Conservation (phyloP, 2,113 vertebrate genomes). For the Pantherophis guttatus region DNA sequence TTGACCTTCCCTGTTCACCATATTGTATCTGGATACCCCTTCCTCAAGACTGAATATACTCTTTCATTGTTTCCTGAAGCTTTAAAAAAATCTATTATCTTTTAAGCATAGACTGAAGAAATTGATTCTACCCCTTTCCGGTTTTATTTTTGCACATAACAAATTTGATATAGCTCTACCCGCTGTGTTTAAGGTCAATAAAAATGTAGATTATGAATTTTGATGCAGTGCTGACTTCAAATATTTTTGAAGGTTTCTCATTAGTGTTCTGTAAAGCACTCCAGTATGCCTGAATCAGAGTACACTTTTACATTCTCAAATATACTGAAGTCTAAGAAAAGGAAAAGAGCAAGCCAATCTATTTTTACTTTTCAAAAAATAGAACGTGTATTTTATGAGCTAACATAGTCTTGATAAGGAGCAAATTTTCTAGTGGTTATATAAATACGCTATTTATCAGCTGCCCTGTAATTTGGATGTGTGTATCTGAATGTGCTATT, state of each 20-base stretch:
- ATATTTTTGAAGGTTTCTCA: slow-evolving; percentile 14
- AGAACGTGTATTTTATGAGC: not conserved
- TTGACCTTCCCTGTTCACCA: not conserved
- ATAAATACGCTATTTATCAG: not conserved
- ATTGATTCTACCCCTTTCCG: slow-evolving; percentile 27
- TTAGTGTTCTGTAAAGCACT: slow-evolving; percentile 42
- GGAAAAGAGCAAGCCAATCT: not conserved
- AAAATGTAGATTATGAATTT: slow-evolving; percentile 37
- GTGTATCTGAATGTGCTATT: not conserved
- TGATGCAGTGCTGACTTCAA: slow-evolving; percentile 49
- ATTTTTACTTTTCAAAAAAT: not conserved
- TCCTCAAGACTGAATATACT: not conserved
- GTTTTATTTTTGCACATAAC: slow-evolving; percentile 7
- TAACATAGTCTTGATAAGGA: not conserved
- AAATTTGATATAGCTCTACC: slow-evolving; percentile 26
- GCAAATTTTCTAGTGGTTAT: not conserved
- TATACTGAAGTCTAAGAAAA: slow-evolving; percentile 30
- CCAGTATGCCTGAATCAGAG: slow-evolving; percentile 23
- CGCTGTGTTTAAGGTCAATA: slow-evolving; percentile 33
- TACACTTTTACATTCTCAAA: slow-evolving; percentile 20
- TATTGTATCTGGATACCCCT: not conserved
- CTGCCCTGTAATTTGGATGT: not conserved
- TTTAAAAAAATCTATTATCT: slow-evolving; percentile 10
- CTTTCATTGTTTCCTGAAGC: not conserved
- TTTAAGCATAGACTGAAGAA: slow-evolving; percentile 25